Evolutionary conservation across 2,113 vertebrate species (phyloP).

Genomic region (Neogale vison): DNA sequence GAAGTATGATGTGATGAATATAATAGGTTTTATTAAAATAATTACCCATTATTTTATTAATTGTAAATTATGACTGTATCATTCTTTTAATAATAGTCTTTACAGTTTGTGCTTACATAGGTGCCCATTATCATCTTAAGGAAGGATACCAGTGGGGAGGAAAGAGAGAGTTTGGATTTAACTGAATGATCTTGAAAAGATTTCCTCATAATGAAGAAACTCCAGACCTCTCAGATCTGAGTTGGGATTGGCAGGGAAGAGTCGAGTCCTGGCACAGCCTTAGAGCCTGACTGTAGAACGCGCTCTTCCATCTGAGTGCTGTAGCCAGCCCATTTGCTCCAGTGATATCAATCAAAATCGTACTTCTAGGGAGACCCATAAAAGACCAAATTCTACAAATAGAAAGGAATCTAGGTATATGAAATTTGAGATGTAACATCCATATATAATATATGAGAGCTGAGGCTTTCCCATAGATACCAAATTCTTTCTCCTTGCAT

Average conservation of each 20-base stretch:
- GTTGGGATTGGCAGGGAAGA: not conserved
- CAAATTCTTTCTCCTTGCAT: not conserved
- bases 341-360: not conserved
- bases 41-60: not conserved
- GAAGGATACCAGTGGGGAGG: not conserved
- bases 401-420: not conserved
- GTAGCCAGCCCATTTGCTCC: not conserved
- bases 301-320: not conserved
- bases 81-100: not conserved
- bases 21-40: not conserved
- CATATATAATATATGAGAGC: not conserved
- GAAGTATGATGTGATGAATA: not conserved
- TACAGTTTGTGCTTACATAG: not conserved
- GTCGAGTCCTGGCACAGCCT: not conserved
- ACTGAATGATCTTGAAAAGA: not conserved
- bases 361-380: not conserved
- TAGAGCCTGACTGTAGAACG: not conserved
- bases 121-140: not conserved
- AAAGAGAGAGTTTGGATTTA: not conserved
- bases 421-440: not conserved
- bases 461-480: not conserved
- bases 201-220: not conserved
- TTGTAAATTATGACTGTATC: not conserved
- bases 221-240: not conserved
- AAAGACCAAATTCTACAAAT: not conserved